phyloP scores from a whole-genome alignment of 2,797 vertebrate species.

The Characodon lateralis region DNA sequence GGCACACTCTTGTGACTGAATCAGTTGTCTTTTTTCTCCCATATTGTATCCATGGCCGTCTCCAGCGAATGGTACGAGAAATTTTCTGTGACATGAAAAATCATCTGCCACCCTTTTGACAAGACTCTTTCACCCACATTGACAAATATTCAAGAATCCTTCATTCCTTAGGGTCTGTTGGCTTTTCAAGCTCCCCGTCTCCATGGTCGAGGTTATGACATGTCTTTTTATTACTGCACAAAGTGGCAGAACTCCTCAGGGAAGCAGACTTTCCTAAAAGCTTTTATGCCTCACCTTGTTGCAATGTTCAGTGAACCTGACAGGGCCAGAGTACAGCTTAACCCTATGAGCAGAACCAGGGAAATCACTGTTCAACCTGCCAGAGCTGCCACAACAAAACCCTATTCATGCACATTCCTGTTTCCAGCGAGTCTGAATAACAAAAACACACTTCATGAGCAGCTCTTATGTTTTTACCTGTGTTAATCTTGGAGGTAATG shows the following conservation, averaged over 20 bases:
- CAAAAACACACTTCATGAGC: not conserved
- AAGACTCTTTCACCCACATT: constrained; percentile 13
- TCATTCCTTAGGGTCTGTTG: not conserved
- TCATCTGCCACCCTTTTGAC: constrained; percentile 5
- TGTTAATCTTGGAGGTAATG: constrained; percentile 87
- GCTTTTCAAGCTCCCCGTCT: constrained; percentile 7
- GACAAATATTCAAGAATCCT: constrained; percentile 19
- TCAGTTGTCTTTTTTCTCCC: constrained; percentile 6
- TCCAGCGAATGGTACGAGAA: constrained; percentile 18
- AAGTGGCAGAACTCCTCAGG: constrained; percentile 17
- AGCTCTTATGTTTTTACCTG: constrained; percentile 76
- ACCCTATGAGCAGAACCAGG: not conserved
- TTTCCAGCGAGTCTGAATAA: not conserved
- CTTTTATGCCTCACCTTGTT: constrained; percentile 2
- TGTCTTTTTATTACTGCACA: constrained; percentile 23
- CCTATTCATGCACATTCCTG: not conserved
- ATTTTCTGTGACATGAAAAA: constrained; percentile 32
- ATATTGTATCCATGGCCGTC: constrained; percentile 27
- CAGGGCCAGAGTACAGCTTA: constrained; percentile 12
- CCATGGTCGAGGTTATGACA: constrained; percentile 23
- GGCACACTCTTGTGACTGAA: constrained; percentile 13
- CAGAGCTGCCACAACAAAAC: not conserved
- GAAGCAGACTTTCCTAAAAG: constrained; percentile 13
- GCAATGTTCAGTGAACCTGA: constrained; percentile 10
- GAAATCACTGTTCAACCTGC: constrained; percentile 1